Conservation (phyloP, 2,797 vertebrate species). For the Danio albolineatus region DNA sequence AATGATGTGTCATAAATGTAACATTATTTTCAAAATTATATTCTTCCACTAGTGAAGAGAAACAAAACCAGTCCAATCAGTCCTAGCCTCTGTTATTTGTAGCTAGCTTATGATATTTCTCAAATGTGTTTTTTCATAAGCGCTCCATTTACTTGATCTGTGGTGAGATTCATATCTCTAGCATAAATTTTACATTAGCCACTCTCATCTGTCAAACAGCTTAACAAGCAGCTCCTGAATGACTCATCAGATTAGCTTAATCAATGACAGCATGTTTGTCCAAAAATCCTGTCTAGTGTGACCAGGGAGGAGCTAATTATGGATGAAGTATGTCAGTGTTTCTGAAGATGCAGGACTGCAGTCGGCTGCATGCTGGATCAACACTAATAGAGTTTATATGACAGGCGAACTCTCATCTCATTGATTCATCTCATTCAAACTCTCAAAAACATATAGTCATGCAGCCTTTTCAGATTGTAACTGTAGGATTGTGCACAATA, state of each 20-base stretch:
- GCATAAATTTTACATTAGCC: conserved; percentile 7
- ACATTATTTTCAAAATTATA: no score
- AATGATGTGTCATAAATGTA: no score
- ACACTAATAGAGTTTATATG: conserved; percentile 21
- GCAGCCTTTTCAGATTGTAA: not conserved
- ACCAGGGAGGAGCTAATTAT: conserved; percentile 54
- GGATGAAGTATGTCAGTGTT: conserved; percentile 51
- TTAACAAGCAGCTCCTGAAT: conserved; percentile 2
- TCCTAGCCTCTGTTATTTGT: no score
- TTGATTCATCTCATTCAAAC: conserved; percentile 28
- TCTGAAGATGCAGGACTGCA: conserved; percentile 28
- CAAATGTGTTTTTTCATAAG: not conserved
- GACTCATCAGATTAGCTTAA: conserved; percentile 45
- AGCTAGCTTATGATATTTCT: not conserved
- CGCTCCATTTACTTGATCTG: not conserved
- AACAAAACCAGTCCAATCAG: no score
- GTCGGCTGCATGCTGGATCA: conserved; percentile 36
- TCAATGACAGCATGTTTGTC: conserved; percentile 50
- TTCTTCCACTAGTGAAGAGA: no score
- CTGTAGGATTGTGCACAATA: no score
- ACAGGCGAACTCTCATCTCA: conserved; percentile 17
- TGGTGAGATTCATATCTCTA: conserved; percentile 21
- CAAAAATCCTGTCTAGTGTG: conserved; percentile 50
- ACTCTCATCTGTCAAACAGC: conserved; percentile 28
- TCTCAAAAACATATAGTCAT: not conserved